Percentiles rank a stretch among this genome's conserved stretches.
These are phyloP conservation scores for Shinisaurus crocodilurus DNA, from an alignment of 2,113 vertebrate genomes.

Conservation along the genomic window DNA sequence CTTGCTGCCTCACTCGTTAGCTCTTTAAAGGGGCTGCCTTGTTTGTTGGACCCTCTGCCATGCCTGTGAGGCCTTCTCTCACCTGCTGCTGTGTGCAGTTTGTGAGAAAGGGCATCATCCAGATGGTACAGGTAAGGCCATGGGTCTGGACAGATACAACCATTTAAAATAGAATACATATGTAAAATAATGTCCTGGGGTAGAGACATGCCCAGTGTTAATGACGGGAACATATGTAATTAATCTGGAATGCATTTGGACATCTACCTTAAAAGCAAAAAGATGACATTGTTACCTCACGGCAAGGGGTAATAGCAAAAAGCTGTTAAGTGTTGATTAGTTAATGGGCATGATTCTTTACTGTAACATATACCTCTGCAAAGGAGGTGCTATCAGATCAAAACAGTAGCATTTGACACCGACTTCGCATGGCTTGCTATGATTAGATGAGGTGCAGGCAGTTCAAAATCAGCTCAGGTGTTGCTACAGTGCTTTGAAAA, in stretches of 20 bases:
- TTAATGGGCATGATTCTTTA: accelerated
- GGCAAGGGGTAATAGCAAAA: neutral
- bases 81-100: neutral
- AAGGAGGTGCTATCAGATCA: slow-evolving; percentile 3
- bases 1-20: neutral
- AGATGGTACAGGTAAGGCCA: neutral
- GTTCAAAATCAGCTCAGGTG: slow-evolving; percentile 1
- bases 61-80: neutral
- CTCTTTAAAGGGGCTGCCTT: too few species aligned
- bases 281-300: neutral
- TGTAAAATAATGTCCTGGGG: neutral
- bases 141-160: neutral
- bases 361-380: neutral
- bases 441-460: neutral
- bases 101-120: neutral
- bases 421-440: neutral
- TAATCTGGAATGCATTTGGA: neutral
- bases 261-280: neutral
- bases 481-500: slow-evolving; percentile 25
- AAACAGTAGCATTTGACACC: neutral
- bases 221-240: neutral
- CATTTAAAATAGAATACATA: neutral
- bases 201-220: neutral
- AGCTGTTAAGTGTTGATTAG: neutral
- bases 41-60: neutral